Evolutionary conservation across 2,113 vertebrate species (phyloP).

Genomic region (Brachirus orientalis): DNA sequence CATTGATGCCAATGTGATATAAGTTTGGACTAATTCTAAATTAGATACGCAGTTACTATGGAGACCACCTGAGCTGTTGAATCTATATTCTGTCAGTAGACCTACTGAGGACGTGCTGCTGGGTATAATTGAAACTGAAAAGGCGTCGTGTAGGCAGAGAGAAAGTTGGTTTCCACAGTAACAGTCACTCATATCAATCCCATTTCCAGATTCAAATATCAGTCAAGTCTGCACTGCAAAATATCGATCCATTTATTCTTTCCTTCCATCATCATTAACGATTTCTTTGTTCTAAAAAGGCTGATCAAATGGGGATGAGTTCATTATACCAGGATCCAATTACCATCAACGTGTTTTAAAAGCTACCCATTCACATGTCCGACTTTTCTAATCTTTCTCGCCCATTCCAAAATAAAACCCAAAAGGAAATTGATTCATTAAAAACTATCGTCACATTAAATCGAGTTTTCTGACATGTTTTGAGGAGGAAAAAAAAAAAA

Average conservation of each 20-base stretch:
- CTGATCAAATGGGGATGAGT: background rate
- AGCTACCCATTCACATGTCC: background rate
- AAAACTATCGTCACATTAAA: background rate
- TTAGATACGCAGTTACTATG: background rate
- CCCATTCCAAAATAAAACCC: no score
- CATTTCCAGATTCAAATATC: slow-evolving; percentile 41
- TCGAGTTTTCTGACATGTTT: background rate
- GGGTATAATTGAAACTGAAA: no score
- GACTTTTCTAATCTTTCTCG: no score
- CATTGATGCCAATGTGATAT: background rate
- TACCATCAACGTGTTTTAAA: background rate
- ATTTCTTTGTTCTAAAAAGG: background rate
- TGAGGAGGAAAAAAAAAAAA: background rate
- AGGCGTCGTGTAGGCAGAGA: slow-evolving; percentile 21
- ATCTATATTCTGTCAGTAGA: slow-evolving; percentile 41
- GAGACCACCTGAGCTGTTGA: slow-evolving; percentile 3
- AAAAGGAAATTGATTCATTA: no score
- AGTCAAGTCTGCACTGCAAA: slow-evolving; percentile 13
- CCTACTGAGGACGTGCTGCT: slow-evolving; percentile 7
- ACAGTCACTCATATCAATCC: slow-evolving; percentile 61
- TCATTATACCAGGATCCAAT: background rate
- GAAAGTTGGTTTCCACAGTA: slow-evolving; percentile 82
- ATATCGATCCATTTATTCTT: background rate
- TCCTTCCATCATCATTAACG: background rate
- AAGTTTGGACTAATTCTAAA: no score